Conservation (phyloP, 2,113 vertebrate genomes). For the Sphaerodactylus townsendi region DNA sequence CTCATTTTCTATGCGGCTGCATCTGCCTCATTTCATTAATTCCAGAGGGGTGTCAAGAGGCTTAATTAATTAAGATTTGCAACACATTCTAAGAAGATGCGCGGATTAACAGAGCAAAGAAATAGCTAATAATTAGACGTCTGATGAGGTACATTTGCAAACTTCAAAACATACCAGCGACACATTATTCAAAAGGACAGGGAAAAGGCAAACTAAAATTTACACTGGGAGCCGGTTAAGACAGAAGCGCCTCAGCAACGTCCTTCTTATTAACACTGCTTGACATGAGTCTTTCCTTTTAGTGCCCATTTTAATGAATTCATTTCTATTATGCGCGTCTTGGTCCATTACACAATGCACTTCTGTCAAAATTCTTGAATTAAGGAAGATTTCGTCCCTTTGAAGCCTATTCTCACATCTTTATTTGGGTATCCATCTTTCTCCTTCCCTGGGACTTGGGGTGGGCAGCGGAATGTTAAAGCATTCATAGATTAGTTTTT, state of each 20-base stretch:
- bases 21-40: background rate
- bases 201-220: constrained; percentile 32
- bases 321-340: background rate
- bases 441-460: background rate
- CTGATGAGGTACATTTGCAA: background rate
- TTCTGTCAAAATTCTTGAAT: background rate
- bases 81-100: background rate
- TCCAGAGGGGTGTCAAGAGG: background rate
- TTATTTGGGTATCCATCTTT: background rate
- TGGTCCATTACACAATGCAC: background rate
- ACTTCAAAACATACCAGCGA: constrained; percentile 10
- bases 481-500: background rate
- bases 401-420: background rate
- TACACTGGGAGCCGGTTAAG: constrained; percentile 19
- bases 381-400: background rate
- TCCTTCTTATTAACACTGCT: constrained; percentile 2
- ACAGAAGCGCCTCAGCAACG: background rate
- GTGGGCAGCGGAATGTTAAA: background rate
- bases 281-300: background rate
- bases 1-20: background rate
- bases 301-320: constrained; percentile 19
- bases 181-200: background rate
- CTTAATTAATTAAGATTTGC: constrained; percentile 19
- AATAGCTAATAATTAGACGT: constrained; percentile 15
- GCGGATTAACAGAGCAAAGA: background rate